Evolutionary conservation across 2,888 invertebrate genomes (phyloP).

Genomic region (Dimorphilus gyrociliatus): DNA sequence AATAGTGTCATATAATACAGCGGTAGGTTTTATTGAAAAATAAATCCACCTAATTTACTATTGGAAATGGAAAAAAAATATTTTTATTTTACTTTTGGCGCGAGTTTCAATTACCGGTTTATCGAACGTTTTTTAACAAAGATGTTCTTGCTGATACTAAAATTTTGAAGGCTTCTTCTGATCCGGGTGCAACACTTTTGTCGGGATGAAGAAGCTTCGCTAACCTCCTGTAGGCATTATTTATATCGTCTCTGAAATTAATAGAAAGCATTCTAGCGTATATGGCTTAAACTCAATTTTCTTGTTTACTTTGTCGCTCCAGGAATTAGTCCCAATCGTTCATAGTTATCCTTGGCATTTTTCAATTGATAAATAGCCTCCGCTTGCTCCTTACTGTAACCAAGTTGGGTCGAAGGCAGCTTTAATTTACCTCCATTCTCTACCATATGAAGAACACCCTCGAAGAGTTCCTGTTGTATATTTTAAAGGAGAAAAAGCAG

Average conservation of each 20-base stretch:
- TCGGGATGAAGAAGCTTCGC: slow-evolving; percentile 40
- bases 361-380: slow-evolving; percentile 35
- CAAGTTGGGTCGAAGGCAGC: slow-evolving; percentile 27
- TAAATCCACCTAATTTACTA: too few species aligned
- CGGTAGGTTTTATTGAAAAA: too few species aligned
- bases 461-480: slow-evolving; percentile 26
- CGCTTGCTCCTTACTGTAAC: slow-evolving; percentile 36
- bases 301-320: slow-evolving; percentile 28
- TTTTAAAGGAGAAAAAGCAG: not conserved
- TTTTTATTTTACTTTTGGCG: too few species aligned
- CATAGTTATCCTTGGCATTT: slow-evolving; percentile 31
- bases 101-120: too few species aligned
- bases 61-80: too few species aligned
- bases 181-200: slow-evolving; percentile 38
- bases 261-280: not conserved
- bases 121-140: slow-evolving; percentile 19
- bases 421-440: slow-evolving; percentile 31
- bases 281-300: not conserved
- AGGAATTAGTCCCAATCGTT: slow-evolving; percentile 26
- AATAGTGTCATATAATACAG: too few species aligned
- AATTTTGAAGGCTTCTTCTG: slow-evolving; percentile 40
- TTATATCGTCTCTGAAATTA: slow-evolving; percentile 36
- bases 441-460: slow-evolving; percentile 25
- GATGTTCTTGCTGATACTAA: slow-evolving; percentile 32
- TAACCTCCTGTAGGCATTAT: slow-evolving; percentile 36